Conservation (phyloP, 1,140 invertebrate genomes). For the Drosophila truncata region DNA sequence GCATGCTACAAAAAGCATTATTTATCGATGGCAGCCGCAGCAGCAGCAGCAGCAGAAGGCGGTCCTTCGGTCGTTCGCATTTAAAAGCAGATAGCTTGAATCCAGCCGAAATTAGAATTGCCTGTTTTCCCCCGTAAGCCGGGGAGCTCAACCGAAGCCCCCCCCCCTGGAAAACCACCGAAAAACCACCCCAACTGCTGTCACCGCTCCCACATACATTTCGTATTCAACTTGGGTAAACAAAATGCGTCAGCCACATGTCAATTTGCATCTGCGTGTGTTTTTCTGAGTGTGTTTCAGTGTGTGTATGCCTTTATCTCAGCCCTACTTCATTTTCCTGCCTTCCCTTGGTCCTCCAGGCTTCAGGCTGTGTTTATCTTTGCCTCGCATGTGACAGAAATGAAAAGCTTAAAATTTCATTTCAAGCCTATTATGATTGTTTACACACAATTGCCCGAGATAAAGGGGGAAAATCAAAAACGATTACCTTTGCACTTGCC, state of each 20-base stretch:
- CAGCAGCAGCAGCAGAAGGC: not conserved
- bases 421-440: constrained; percentile 66
- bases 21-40: constrained; percentile 69
- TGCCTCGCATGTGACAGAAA: constrained; percentile 49
- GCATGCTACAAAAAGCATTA: constrained; percentile 56
- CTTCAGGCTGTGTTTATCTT: constrained; percentile 38
- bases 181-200: constrained; percentile 10
- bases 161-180: constrained; percentile 1
- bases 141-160: constrained; percentile 20
- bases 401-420: constrained; percentile 68
- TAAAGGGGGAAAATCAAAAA: constrained; percentile 9
- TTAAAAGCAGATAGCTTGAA: constrained; percentile 36
- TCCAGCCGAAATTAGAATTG: constrained; percentile 48
- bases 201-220: constrained; percentile 52
- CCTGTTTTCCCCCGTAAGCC: constrained; percentile 26
- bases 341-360: not conserved
- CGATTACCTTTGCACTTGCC: constrained; percentile 18
- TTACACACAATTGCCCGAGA: constrained; percentile 49
- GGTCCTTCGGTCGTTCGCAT: constrained; percentile 4
- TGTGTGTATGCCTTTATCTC: constrained; percentile 22
- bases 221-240: constrained; percentile 72
- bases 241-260: constrained; percentile 69
- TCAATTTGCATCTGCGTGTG: constrained; percentile 50
- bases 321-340: not conserved
- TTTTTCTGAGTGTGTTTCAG: constrained; percentile 13